phyloP scores from a whole-genome alignment of 2,888 invertebrate genomes.

The Drosophila meridiana region DNA sequence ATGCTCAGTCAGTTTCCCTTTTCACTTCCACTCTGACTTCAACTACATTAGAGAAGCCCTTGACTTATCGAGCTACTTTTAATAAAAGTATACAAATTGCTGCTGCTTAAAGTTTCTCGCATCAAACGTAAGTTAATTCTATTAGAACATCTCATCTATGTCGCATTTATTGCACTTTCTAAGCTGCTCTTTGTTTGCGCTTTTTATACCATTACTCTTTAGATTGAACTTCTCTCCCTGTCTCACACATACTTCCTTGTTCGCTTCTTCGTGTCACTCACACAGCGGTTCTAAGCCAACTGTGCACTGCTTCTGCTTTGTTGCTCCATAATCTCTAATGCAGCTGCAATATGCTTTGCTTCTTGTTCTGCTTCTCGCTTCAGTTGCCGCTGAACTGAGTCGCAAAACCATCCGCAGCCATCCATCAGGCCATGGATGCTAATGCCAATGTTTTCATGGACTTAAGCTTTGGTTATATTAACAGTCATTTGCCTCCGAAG shows the following conservation, averaged over 20 bases:
- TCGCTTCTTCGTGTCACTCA: background rate
- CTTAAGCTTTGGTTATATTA: slow-evolving; percentile 10
- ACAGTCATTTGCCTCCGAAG: slow-evolving; percentile 20
- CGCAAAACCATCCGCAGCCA: slow-evolving; percentile 11
- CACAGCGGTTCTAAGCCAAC: background rate
- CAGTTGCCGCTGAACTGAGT: background rate
- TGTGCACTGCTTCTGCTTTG: background rate
- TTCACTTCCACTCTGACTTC: background rate
- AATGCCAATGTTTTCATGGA: slow-evolving; percentile 17
- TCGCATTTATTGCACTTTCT: background rate
- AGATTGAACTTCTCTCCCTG: background rate
- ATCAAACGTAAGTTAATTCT: background rate
- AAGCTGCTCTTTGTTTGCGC: background rate
- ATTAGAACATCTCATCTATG: background rate
- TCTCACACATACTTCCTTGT: no score
- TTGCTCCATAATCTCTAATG: background rate
- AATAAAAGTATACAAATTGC: background rate
- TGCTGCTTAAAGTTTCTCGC: background rate
- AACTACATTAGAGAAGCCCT: background rate
- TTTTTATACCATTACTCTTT: background rate
- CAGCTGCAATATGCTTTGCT: background rate
- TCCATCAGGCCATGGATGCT: slow-evolving; percentile 35
- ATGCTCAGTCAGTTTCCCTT: background rate
- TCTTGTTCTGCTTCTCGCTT: slow-evolving; percentile 1
- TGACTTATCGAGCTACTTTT: background rate